Conservation (phyloP, 2,113 vertebrate species). For the Athene noctua region DNA sequence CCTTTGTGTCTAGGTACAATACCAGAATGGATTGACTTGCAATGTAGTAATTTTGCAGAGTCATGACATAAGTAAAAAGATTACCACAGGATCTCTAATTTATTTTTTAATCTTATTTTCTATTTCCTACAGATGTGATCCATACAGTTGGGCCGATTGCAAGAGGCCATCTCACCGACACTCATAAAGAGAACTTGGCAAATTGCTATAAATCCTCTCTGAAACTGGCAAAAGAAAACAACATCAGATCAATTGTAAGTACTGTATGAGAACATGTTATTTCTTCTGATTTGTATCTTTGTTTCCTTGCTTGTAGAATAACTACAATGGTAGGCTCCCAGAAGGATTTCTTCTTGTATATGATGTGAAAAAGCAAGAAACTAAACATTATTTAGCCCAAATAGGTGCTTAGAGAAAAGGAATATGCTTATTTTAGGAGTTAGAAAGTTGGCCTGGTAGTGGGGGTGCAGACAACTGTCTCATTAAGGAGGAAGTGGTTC, state of each 20-base stretch:
- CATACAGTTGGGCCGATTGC: slow-evolving; percentile 95
- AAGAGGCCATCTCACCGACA: slow-evolving; percentile 85
- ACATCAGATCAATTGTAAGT: slow-evolving; percentile 93
- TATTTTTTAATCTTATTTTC: not conserved
- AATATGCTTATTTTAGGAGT: not conserved
- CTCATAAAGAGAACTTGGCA: slow-evolving; percentile 88
- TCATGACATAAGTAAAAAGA: not conserved
- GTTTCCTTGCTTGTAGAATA: not conserved
- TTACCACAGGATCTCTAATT: not conserved
- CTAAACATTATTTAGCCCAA: not conserved
- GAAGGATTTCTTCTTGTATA: not conserved
- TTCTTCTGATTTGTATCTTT: not conserved
- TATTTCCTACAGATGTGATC: slow-evolving; percentile 88
- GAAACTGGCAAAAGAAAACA: slow-evolving; percentile 87
- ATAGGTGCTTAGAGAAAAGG: not conserved
- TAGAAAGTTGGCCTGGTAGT: not conserved
- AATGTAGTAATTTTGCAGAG: not conserved
- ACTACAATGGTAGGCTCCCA: not conserved
- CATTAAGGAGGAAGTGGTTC: not conserved
- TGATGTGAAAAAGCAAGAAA: not conserved
- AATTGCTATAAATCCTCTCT: slow-evolving; percentile 94
- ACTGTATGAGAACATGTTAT: not conserved
- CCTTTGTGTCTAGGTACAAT: not conserved
- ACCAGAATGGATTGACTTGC: not conserved
- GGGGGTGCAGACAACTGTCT: not conserved